Evolutionary conservation across 2,797 vertebrate genomes (phyloP), one percentile per base, ranked within the genome.

Genomic region (Xenopus petersii): DNA sequence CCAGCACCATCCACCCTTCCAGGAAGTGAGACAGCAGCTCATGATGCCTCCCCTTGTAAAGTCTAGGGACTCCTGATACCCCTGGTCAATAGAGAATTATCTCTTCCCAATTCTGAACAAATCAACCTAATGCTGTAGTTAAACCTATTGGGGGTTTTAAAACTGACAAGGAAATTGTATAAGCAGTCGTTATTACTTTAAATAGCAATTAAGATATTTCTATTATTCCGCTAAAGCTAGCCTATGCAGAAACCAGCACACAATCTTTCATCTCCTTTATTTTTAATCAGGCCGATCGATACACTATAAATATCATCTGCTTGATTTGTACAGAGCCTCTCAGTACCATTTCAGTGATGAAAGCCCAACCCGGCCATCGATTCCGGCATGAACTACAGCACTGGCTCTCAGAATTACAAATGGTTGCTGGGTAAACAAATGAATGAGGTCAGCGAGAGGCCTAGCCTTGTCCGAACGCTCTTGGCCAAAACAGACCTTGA

Each of bases 341-440:
- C 6, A 4, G 13, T n/a, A 36, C 54, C 33, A 58, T 69, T 69
- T 42, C 10, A 17, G 67, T 69, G 51, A 69, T 69, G 67, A 46
- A 58, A 17, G 26, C 2, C 10, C 15, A 33, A 10, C 67, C 51
- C 17, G 30, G 54, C 30, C 10, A 58, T 69, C 21, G 67, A 69
- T 58, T 58, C 36, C 30, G 24, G 67, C 13, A 21, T 69, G 54
- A 69, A 46, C 62, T 64, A 64, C 24, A 5, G 33, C 62, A 10
- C 58, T 0, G 67, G 16, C 67, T 58, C 42, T 12, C 54, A 69
- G 30, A 58, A 42, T 51, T 55, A 67, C 66, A 67, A 67, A 67
- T 67, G 49, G 24, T 15, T 49, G 21, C 21, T 30, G 47, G 54
- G 48, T 54, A 51, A 67, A 67, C 64, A 56, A 67, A 36, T 16